These are phyloP conservation scores for Nylanderia fulva DNA, from an alignment of 1,140 invertebrate genomes.

Conservation along the genomic window DNA sequence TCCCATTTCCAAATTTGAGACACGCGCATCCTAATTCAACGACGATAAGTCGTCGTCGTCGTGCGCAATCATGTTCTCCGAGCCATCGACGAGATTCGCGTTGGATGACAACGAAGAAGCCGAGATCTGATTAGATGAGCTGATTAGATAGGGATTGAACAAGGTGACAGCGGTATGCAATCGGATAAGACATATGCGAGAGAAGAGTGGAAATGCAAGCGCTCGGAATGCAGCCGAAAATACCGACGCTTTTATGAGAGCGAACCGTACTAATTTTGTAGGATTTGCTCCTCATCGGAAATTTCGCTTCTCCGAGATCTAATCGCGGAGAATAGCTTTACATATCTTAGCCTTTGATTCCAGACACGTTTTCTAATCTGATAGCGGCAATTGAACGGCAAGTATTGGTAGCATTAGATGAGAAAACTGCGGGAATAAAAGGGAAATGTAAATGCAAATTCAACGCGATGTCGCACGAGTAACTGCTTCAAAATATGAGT, in stretches of 20 bases:
- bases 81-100: slow-evolving; percentile 15
- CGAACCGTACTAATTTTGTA: slow-evolving; percentile 25
- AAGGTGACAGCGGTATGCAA: neutral
- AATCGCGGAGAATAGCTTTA: slow-evolving; percentile 31
- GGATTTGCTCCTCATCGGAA: slow-evolving; percentile 30
- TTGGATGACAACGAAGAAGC: slow-evolving; percentile 20
- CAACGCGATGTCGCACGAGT: neutral
- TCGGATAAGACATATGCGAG: slow-evolving; percentile 6
- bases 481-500: neutral
- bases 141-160: slow-evolving; percentile 38
- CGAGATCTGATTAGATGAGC: slow-evolving; percentile 10
- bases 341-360: slow-evolving; percentile 31
- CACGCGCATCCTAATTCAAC: slow-evolving; percentile 40
- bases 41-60: slow-evolving; percentile 42
- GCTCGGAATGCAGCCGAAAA: slow-evolving; percentile 7
- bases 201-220: neutral
- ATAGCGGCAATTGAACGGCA: slow-evolving; percentile 28
- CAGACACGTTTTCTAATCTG: slow-evolving; percentile 55
- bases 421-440: slow-evolving; percentile 5
- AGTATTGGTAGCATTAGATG: slow-evolving; percentile 2
- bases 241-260: slow-evolving; percentile 16
- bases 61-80: slow-evolving; percentile 5
- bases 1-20: slow-evolving; percentile 29
- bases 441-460: slow-evolving; percentile 46
- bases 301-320: slow-evolving; percentile 26